Base-by-base conservation (phyloP, 92 coral and sea anemone genomes). In the Parazoanthus darwini region DNA sequence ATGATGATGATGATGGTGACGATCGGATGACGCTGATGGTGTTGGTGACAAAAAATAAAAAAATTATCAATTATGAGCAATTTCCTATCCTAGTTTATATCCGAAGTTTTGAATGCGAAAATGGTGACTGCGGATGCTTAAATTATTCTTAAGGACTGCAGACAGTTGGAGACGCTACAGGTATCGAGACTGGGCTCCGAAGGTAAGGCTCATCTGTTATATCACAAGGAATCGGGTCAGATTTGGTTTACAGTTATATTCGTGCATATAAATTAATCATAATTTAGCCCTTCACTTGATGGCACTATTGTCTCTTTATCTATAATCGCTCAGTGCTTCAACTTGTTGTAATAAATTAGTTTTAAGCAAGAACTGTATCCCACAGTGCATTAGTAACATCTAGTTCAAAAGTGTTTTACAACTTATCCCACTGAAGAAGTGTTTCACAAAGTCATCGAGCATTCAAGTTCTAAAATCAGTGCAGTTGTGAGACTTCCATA, bases 101-200 rank as follows among this genome's bases (percentile, higher is more conserved):
- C 33, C 33, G 33, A 29, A 29, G 22, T 58, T 58, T 58, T 58
- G 66, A 13, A 13, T 58, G 66, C 9, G 3, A 58, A 58, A 58
- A 18, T 20, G 16, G 25, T 78, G 56, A 2, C 35, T 13, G 44
- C 58, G 70, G 7, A n/a, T 67, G 22, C 66, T 70, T 70, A 13
- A 29, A 18, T 63, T 70, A 0, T 5, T 5, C 42, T 67, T 22
- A 43, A 82, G 86, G 76, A 82, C 39, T 83, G 87, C 26, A 26
- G 43, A 25, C 66, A 44, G 42, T 66, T 83, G n/a, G 87, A 83
- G 43, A n/a, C 38, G 23, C 42, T 83, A 20, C 77, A 48, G 18
- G 29, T 83, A 39, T 68, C 87, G 16, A 83, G 87, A 68, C 73
- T 68, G 50, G 33, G 77, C 42, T n/a, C 56, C 2, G 87, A 83